Evolutionary conservation across 2,888 invertebrate genomes (phyloP), one percentile per base, ranked within the genome.

Genomic region (Aspidiotus destructor): DNA sequence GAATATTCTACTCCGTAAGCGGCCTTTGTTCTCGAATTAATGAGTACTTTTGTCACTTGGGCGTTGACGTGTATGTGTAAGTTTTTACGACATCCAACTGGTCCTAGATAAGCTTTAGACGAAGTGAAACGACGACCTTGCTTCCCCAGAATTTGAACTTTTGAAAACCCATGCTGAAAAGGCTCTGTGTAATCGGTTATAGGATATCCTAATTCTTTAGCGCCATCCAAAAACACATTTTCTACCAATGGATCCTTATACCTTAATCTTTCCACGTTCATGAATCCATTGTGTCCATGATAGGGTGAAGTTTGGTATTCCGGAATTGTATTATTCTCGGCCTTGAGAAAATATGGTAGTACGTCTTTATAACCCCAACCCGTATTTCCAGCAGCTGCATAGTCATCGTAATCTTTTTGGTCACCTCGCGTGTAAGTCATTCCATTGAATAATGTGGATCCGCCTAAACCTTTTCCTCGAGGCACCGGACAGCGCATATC

Each of bases 181-280:
- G 71, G 73, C 41, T 73, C 72, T 55, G 74, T 75, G 41, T 73
- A 73, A 28, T 91, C 90, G 62, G 80, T 83, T 74, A 85, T 70
- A 16, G 71, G 69, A 55, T 71, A 71, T 13, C 73, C 89, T 42
- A 88, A 75, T 74, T 88, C 85, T 67, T 80, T 76, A 0, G 86
- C 86, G 1, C 87, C 85, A 73, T 83, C 81, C 61, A 86, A 79
- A 75, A 90, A 90, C 1, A 82, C 78, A 69, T 82, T 80, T 53
- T 84, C 79, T 55, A 84, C 79, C 16, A 89, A 76, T 0, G 82
- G 83, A 6, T 86, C 84, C 53, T 79, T 81, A 74, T 82, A 88
- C 0, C 85, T 82, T 0, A 86, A 80, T 72, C 84, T 79, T 72
- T 85, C 83, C 8, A 90, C 83, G 75, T 86, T 84, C 73, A 90